Evolutionary conservation across 2,113 vertebrate genomes (phyloP), one percentile per base, ranked within the genome.

Genomic region (Leucoraja erinaceus): DNA sequence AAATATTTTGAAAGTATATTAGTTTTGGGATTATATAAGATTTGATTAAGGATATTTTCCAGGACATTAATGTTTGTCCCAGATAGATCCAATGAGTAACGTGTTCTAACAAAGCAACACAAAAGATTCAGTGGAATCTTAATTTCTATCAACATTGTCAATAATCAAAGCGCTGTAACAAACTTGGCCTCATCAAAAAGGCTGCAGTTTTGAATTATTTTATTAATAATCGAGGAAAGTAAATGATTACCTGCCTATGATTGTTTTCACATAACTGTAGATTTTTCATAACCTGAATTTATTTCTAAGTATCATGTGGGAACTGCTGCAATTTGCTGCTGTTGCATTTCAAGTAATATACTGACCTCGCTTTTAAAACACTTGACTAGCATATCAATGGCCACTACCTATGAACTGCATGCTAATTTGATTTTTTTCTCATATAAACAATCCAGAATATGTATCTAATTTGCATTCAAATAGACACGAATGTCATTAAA

Each of bases 401-500:
- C 31, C 83, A 88, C 83, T 88, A n/a, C 22, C n/a, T 66, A 88
- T 88, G 59, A 66, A 88, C 12, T 88, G 59, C 59, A 88, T 88
- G 59, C 59, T 63, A 88, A 88, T 88, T 88, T 88, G 83, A 63
- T 84, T 84, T 84, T 47, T 86, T 63, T 7, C 83, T 63, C 83
- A 63, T 88, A 88, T 18, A 88, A 88, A 88, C 83, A 88, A 47
- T 88, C 83, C 28, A 88, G 83, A 88, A 88, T 63, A 88, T 66
- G 83, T 88, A 88, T 88, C 83, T 88, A 88, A 88, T 88, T 88
- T 88, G 83, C 83, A 88, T 88, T 63, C 83, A 88, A 88, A 88
- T 88, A 88, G 83, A 88, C 83, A 63, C 63, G 83, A 88, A 88
- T 88, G 28, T 63, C 25, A 88, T 88, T 88, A 88, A 88, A 88